Evolutionary conservation across 1,140 invertebrate genomes (phyloP).

Genomic region (Drosophila saltans): DNA sequence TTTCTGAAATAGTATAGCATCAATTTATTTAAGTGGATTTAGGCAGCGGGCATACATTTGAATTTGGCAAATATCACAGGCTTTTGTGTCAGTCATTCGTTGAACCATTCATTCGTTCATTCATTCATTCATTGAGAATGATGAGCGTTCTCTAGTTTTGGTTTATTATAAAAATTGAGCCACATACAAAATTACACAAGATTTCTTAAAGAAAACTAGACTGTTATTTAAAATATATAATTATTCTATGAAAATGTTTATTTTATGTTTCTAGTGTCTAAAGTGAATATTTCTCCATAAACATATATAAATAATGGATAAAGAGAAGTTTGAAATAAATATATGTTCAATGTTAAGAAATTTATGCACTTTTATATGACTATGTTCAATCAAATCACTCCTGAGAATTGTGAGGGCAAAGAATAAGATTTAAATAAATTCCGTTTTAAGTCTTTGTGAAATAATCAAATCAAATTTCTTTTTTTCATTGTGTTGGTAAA

Average conservation of each 20-base stretch:
- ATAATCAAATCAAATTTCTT: background rate
- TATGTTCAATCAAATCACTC: background rate
- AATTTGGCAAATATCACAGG: constrained; percentile 29
- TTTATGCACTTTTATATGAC: background rate
- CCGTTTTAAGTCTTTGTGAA: no score
- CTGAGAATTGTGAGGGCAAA: no score
- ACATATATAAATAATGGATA: no score
- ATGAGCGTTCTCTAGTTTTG: background rate
- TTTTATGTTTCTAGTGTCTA: no score
- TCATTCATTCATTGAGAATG: constrained; percentile 1
- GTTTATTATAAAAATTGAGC: background rate
- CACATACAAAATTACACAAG: background rate
- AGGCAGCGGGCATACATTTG: constrained; percentile 53
- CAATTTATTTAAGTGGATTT: constrained; percentile 80
- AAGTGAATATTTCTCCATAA: no score
- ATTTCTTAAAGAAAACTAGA: background rate
- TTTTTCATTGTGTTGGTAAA: background rate
- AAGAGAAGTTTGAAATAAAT: no score
- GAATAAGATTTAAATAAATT: no score
- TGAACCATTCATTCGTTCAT: constrained; percentile 17
- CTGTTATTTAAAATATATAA: no score
- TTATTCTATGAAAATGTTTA: no score
- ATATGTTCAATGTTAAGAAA: background rate
- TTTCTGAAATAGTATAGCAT: constrained; percentile 64
- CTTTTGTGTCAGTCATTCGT: constrained; percentile 20